Evolutionary conservation across 2,797 vertebrate species (phyloP).

Genomic region (Clamator glandarius): DNA sequence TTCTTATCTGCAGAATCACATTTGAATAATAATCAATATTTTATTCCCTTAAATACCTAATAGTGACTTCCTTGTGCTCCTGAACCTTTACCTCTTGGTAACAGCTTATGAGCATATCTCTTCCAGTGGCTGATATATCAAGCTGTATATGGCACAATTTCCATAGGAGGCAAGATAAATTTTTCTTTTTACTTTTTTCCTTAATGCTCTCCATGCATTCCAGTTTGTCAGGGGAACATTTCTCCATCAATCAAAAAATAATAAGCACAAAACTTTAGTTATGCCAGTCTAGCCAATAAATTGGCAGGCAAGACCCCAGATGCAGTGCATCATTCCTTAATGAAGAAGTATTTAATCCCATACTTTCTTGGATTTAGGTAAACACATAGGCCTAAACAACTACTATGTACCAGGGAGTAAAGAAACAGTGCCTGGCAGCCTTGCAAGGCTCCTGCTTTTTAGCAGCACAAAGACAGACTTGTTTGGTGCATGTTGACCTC

Average conservation of each 20-base stretch:
- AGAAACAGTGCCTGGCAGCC: neutral
- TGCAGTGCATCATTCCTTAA: neutral
- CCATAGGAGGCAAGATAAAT: neutral
- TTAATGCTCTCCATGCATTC: neutral
- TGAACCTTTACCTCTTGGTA: neutral
- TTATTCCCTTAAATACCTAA: neutral
- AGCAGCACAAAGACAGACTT: neutral
- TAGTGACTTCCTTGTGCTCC: neutral
- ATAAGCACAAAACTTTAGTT: neutral
- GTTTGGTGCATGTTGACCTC: neutral
- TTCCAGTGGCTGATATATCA: neutral
- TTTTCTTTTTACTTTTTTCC: neutral
- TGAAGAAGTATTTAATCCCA: neutral
- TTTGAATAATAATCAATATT: neutral
- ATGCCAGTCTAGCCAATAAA: neutral
- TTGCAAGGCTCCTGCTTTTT: neutral
- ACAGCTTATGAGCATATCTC: neutral
- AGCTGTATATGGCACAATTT: fast-evolving
- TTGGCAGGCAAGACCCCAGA: neutral
- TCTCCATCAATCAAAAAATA: neutral
- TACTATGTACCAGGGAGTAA: neutral
- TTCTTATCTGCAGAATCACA: neutral
- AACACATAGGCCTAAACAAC: neutral
- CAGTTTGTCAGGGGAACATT: neutral
- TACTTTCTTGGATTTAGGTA: neutral